A percentile compares a stretch with the other conserved stretches of the same genome.
Evolutionary conservation across 1,140 invertebrate species (phyloP).

Genomic region (Zaprionus ghesquierei): DNA sequence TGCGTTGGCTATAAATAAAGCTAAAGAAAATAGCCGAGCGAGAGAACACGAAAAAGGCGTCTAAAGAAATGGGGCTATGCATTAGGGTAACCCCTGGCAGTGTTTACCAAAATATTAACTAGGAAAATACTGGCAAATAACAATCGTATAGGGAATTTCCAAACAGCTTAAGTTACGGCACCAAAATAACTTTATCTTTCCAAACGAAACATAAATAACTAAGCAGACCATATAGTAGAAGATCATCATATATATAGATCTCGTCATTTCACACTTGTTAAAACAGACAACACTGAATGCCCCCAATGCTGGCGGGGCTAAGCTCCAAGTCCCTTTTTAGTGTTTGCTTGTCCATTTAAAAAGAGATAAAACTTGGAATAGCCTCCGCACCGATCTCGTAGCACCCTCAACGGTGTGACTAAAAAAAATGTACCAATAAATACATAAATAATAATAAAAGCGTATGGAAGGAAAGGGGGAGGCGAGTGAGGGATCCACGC

Average conservation of each 20-base stretch:
- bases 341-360: constrained; percentile 70
- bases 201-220: background rate
- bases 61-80: background rate
- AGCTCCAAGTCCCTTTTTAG: constrained; percentile 47
- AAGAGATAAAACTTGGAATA: constrained; percentile 57
- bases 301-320: constrained; percentile 20
- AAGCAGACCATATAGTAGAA: background rate
- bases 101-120: background rate
- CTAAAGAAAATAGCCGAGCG: background rate
- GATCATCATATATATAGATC: background rate
- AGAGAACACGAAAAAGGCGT: background rate
- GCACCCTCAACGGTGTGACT: background rate
- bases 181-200: background rate
- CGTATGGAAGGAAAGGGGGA: background rate
- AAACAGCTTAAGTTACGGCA: background rate
- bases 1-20: constrained; percentile 68
- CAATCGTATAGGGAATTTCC: too few relatives aligned
- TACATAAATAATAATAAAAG: constrained; percentile 61
- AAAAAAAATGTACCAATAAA: constrained; percentile 51
- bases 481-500: background rate
- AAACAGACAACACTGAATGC: constrained; percentile 9
- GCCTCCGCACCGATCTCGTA: background rate
- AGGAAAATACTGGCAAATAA: too few relatives aligned
- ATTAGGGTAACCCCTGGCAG: background rate
- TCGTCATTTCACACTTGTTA: background rate